Conservation (phyloP, 2,113 vertebrate genomes). For the Lophochroa leadbeateri region DNA sequence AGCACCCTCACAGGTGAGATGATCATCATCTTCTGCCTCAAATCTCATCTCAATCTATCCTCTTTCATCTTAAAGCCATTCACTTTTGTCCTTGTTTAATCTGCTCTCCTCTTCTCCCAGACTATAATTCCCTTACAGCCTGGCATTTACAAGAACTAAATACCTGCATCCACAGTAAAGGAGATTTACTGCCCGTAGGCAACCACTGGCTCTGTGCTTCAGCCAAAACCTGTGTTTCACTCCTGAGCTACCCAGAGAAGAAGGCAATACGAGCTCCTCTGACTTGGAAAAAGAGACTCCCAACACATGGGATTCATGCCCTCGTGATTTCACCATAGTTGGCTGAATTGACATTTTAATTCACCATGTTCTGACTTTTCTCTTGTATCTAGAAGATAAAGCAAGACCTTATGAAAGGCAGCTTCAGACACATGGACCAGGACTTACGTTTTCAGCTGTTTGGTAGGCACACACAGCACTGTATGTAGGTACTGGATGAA, state of each 20-base stretch:
- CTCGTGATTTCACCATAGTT: rapidly evolving
- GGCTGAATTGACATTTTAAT: not conserved
- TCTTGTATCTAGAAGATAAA: not conserved
- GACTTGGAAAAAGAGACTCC: not conserved
- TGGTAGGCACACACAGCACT: not conserved
- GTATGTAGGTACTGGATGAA: not conserved
- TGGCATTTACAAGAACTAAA: not conserved
- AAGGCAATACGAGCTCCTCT: not conserved
- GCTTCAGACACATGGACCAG: not conserved
- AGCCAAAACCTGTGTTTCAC: not conserved
- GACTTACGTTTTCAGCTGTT: not conserved
- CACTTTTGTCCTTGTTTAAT: not conserved
- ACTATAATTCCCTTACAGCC: not conserved
- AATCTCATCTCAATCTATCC: not conserved
- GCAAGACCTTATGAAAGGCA: not conserved
- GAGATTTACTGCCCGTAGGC: not conserved
- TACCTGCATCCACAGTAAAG: not conserved
- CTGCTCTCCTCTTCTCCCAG: not conserved
- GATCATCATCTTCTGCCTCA: not conserved
- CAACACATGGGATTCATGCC: rapidly evolving
- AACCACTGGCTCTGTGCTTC: not conserved
- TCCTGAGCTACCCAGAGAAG: not conserved
- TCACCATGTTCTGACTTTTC: not conserved
- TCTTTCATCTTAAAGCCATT: not conserved
- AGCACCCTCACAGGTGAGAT: not conserved